Evolutionary conservation across 2,113 vertebrate genomes (phyloP).

Genomic region (Laterallus jamaicensis): DNA sequence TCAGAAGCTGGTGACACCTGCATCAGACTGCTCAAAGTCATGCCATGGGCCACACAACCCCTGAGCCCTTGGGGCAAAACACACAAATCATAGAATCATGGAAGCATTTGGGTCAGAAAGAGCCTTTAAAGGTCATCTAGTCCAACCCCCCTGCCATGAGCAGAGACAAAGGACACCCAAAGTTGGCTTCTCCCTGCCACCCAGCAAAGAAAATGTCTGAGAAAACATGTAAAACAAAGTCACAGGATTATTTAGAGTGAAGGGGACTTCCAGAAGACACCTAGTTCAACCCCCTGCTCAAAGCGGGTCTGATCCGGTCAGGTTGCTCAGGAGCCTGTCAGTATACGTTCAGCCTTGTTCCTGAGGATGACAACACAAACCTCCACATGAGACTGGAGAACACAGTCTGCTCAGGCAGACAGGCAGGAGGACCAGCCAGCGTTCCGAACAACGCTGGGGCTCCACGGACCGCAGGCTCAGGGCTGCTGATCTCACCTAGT

Average conservation of each 20-base stretch:
- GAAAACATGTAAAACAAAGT: not conserved
- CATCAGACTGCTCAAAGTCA: not conserved
- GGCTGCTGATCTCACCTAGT: not conserved
- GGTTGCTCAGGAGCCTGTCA: not conserved
- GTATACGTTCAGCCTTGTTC: not conserved
- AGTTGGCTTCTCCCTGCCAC: not conserved
- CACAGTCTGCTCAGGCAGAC: not conserved
- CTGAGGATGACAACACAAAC: not conserved
- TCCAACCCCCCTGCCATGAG: not conserved
- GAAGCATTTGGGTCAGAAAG: not conserved
- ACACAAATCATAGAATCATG: not conserved
- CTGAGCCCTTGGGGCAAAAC: not conserved
- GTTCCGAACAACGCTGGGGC: not conserved
- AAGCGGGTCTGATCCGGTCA: not conserved
- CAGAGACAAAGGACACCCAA: not conserved
- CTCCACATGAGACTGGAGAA: not conserved
- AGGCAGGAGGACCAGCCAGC: not conserved
- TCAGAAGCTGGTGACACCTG: not conserved
- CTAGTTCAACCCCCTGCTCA: not conserved
- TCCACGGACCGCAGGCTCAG: not conserved
- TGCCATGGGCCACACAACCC: not conserved
- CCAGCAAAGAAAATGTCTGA: not conserved
- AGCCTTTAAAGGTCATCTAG: not conserved
- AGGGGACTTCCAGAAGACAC: not conserved
- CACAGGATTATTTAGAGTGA: not conserved